Evolutionary conservation across 2,113 vertebrate species (phyloP).

Genomic region (mouse (Mus musculus)): GRCm39 chr14:61936501-61937000

Average conservation of each 20-base stretch:
- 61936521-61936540: background rate
- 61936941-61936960: constrained; percentile 32
- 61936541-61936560: background rate
- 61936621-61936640: background rate
- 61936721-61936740: constrained; percentile 47
- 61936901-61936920: constrained; percentile 33
- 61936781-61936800: background rate
- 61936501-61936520: background rate
- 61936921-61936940: constrained; percentile 56
- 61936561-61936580: background rate
- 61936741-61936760: constrained; percentile 8
- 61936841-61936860: constrained; percentile 21
- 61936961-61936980: background rate
- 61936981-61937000: constrained; percentile 44
- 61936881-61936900: constrained; percentile 48
- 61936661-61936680: constrained; percentile 53
- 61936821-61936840: background rate
- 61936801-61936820: constrained; percentile 28
- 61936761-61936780: no score
- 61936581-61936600: background rate
- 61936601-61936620: background rate
- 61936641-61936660: background rate
- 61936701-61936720: background rate
- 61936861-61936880: constrained; percentile 53
- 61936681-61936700: background rate